Conservation (phyloP, 2,113 vertebrate genomes). For the Gymnarchus niloticus region DNA sequence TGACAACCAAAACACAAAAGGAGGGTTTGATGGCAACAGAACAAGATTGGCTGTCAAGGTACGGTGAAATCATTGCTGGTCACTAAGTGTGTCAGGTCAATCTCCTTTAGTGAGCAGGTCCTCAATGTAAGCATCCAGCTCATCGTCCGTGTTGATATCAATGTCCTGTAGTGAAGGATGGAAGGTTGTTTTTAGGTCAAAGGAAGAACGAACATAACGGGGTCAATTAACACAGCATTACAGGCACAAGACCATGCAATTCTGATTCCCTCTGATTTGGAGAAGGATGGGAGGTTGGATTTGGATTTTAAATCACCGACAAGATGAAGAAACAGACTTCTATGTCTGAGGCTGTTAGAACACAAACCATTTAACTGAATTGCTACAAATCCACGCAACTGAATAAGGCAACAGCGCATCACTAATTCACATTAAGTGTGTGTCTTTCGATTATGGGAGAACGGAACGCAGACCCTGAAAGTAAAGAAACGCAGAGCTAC, state of each 20-base stretch:
- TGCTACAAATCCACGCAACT: too few relatives aligned
- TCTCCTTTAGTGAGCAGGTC: constrained; percentile 95
- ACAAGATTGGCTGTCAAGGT: neutral
- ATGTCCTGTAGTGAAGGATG: constrained; percentile 75
- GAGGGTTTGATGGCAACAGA: neutral
- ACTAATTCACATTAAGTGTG: too few relatives aligned
- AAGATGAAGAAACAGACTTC: too few relatives aligned
- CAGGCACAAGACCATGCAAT: neutral
- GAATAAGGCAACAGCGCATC: too few relatives aligned
- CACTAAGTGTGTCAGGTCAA: constrained; percentile 38
- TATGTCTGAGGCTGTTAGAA: too few relatives aligned
- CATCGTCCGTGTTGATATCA: constrained; percentile 96
- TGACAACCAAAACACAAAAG: neutral
- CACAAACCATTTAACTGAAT: too few relatives aligned
- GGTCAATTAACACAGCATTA: neutral
- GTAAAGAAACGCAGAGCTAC: too few relatives aligned
- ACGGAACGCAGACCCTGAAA: too few relatives aligned
- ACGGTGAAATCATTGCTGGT: neutral
- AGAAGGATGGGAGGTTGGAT: neutral
- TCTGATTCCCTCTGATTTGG: too few relatives aligned
- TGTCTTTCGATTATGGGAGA: too few relatives aligned
- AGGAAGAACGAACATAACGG: neutral
- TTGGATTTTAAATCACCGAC: neutral
- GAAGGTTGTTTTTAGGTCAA: constrained; percentile 22
- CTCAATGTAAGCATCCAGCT: constrained; percentile 95